Conservation (phyloP, 2,888 invertebrate genomes). For the Melipona beecheii region DNA sequence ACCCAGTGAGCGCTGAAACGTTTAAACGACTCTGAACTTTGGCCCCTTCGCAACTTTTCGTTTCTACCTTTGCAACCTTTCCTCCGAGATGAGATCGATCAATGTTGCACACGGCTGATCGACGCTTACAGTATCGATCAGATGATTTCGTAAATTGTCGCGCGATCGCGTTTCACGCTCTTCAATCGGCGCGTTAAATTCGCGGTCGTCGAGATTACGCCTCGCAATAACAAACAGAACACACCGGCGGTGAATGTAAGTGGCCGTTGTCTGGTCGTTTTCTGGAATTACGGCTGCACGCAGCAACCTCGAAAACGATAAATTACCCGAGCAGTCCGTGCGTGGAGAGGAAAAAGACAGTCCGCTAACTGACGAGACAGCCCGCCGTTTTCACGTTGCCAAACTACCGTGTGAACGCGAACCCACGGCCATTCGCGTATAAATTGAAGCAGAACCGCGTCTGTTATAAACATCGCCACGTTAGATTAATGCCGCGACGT, state of each 20-base stretch:
- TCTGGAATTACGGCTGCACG: conserved; percentile 54
- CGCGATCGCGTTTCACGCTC: not conserved
- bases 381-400: conserved; percentile 30
- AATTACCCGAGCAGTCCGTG: conserved; percentile 45
- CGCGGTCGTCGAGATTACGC: conserved; percentile 43
- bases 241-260: conserved; percentile 49
- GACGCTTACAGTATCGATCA: not conserved
- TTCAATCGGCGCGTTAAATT: conserved; percentile 17
- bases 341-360: conserved; percentile 38
- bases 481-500: conserved; percentile 40
- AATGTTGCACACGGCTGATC: not conserved
- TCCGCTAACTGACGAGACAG: conserved; percentile 28
- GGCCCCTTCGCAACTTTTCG: not conserved
- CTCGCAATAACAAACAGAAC: conserved; percentile 62
- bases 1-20: not conserved
- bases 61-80: not conserved
- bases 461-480: conserved; percentile 46
- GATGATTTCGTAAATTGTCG: conserved; percentile 8
- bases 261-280: conserved; percentile 58
- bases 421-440: conserved; percentile 40
- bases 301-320: conserved; percentile 42
- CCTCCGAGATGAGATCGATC: not conserved
- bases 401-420: conserved; percentile 51
- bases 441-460: conserved; percentile 38
- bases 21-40: not conserved